phyloP scores from a whole-genome alignment of 2,888 invertebrate species.

The Cephus pygmeus region DNA sequence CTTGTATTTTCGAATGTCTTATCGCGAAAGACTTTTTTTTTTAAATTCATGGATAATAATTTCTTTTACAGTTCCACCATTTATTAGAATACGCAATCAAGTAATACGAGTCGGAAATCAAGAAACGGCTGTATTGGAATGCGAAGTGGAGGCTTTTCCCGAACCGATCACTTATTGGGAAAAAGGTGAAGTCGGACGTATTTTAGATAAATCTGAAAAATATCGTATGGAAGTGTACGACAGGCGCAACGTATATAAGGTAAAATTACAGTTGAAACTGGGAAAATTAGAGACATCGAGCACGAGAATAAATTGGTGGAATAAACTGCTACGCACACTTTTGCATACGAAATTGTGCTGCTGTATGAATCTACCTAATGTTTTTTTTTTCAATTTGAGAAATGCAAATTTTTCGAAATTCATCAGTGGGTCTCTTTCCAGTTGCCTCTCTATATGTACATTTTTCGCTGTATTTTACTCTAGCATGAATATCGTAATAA shows the following conservation, averaged over 20 bases:
- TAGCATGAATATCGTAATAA: background rate
- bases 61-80: conserved; percentile 80
- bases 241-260: conserved; percentile 68
- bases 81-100: conserved; percentile 83
- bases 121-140: conserved; percentile 78
- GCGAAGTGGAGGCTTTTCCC: conserved; percentile 90
- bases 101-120: conserved; percentile 79
- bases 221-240: conserved; percentile 72
- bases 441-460: background rate
- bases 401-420: conserved; percentile 28
- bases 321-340: background rate
- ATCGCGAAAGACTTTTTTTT: background rate
- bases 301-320: conserved; percentile 12
- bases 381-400: background rate
- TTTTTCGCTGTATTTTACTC: background rate
- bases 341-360: background rate
- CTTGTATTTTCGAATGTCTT: background rate
- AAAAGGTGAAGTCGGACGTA: conserved; percentile 76
- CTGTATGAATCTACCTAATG: background rate
- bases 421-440: background rate
- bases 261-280: conserved; percentile 35
- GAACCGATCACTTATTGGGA: conserved; percentile 90
- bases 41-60: conserved; percentile 1
- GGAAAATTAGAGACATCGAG: background rate
- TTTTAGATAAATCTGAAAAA: conserved; percentile 76